Conservation (phyloP, 2,113 vertebrate genomes). For the Varanus salvator region DNA sequence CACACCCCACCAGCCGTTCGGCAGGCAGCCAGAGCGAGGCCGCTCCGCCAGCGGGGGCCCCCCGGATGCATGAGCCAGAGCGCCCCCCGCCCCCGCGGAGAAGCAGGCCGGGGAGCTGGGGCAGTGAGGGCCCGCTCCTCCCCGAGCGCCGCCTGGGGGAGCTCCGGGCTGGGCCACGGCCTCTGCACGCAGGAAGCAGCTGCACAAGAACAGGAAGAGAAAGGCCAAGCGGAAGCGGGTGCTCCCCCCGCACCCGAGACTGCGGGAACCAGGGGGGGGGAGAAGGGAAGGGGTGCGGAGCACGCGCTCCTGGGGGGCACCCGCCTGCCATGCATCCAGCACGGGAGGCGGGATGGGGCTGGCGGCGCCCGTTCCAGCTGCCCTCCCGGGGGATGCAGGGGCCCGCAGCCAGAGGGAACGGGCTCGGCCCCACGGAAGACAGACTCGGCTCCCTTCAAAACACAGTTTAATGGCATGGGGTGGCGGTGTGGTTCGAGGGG, state of each 20-base stretch:
- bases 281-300: no score
- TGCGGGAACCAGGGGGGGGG: not conserved
- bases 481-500: not conserved
- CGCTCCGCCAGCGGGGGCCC: no score
- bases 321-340: no score
- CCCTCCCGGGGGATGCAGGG: not conserved
- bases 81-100: not conserved
- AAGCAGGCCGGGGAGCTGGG: not conserved
- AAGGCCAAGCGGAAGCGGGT: not conserved
- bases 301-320: no score
- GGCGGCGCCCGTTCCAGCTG: no score
- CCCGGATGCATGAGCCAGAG: no score
- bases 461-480: slow-evolving; percentile 4
- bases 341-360: no score
- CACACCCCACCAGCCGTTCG: no score
- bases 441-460: not conserved
- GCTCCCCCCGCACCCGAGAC: no score
- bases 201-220: not conserved
- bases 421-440: not conserved
- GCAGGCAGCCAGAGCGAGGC: no score
- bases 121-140: not conserved
- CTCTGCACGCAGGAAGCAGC: no score
- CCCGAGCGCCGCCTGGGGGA: not conserved
- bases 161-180: not conserved
- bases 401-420: not conserved